Conservation (phyloP, 2,113 vertebrate genomes). For the Mobula hypostoma region DNA sequence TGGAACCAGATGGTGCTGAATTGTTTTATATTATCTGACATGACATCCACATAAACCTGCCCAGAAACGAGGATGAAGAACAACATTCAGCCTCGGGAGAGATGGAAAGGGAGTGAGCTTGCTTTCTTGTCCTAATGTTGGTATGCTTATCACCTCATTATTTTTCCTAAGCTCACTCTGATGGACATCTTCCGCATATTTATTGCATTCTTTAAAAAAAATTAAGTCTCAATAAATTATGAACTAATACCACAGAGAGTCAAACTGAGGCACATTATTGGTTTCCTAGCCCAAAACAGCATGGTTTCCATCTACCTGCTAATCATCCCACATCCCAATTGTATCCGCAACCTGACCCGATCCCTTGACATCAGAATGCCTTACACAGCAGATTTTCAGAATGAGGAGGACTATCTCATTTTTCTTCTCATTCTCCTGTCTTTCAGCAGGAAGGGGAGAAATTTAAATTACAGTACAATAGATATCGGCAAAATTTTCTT, state of each 20-base stretch:
- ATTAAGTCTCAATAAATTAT: background rate
- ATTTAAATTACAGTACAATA: background rate
- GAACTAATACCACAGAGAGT: constrained; percentile 15
- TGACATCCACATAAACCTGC: constrained; percentile 25
- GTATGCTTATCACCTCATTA: constrained; percentile 24
- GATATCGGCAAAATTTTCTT: background rate
- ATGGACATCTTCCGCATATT: background rate
- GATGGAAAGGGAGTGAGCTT: background rate
- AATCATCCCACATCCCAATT: background rate
- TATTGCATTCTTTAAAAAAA: constrained; percentile 15
- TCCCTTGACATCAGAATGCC: background rate
- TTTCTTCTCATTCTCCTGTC: background rate
- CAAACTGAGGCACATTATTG: background rate
- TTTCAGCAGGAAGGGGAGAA: background rate
- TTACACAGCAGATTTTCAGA: background rate
- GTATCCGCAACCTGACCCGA: background rate
- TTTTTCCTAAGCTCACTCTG: constrained; percentile 2
- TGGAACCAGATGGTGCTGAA: background rate
- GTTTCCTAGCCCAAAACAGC: background rate
- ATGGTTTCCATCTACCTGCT: background rate
- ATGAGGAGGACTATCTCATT: background rate
- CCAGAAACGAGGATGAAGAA: constrained; percentile 7
- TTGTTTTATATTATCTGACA: background rate
- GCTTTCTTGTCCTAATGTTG: constrained; percentile 14
- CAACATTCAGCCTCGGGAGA: background rate